phyloP scores from a whole-genome alignment of 2,113 vertebrate genomes.

The Tachuris rubrigastra region DNA sequence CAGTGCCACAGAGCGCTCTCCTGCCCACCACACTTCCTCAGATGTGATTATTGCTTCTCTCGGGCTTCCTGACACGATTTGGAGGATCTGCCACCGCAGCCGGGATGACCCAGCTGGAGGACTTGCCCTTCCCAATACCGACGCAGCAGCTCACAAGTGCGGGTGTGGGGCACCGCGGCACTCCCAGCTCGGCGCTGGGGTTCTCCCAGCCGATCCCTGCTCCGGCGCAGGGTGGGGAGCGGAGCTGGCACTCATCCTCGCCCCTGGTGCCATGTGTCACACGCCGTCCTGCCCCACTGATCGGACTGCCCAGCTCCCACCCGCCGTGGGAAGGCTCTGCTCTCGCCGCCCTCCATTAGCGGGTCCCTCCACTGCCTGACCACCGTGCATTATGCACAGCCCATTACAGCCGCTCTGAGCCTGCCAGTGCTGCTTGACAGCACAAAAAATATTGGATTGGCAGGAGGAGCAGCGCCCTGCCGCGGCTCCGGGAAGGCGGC shows the following conservation, averaged over 20 bases:
- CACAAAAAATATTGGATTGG: background rate
- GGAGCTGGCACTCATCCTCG: background rate
- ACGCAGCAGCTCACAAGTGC: rapidly evolving
- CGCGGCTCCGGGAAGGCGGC: background rate
- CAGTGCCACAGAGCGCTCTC: rapidly evolving
- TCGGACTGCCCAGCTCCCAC: background rate
- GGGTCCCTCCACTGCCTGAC: background rate
- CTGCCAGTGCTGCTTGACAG: background rate
- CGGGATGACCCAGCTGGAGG: background rate
- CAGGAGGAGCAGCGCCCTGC: background rate
- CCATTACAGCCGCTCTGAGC: background rate
- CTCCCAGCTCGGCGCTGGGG: background rate
- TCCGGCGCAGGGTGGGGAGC: background rate
- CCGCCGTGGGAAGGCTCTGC: background rate
- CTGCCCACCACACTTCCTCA: rapidly evolving
- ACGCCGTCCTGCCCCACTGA: rapidly evolving
- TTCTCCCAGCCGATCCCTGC: background rate
- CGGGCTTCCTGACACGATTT: rapidly evolving
- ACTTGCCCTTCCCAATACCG: background rate
- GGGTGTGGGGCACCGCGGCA: background rate
- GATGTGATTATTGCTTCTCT: rapidly evolving
- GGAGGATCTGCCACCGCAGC: rapidly evolving
- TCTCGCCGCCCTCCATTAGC: background rate
- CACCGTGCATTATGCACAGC: background rate
- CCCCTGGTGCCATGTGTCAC: background rate